Evolutionary conservation across 37 sponge, comb jelly and placozoan genomes (phyloP).

Genomic region (Lycopodina hypogea): DNA sequence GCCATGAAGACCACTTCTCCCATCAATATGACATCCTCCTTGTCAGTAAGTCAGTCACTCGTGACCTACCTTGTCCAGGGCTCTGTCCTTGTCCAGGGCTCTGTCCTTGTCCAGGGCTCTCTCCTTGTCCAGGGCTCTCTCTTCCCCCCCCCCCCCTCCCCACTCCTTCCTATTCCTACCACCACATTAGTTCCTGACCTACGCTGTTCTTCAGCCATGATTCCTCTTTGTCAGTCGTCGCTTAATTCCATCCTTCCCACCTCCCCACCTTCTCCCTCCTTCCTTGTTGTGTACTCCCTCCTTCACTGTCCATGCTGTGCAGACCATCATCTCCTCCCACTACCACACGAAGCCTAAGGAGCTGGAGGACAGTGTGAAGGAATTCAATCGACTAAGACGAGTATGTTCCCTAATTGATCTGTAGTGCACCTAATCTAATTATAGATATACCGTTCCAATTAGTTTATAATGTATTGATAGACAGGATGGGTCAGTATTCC

Average conservation of each 20-base stretch:
- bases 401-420: too few relatives aligned
- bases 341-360: constrained; percentile 41
- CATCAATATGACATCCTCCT: constrained; percentile 25
- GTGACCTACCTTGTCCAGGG: not conserved
- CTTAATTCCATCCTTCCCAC: not conserved
- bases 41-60: constrained; percentile 15
- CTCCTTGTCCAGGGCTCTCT: not conserved
- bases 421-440: too few relatives aligned
- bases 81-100: not conserved
- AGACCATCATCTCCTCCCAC: constrained; percentile 32
- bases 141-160: not conserved
- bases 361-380: constrained; percentile 30
- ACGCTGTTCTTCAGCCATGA: too few relatives aligned
- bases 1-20: constrained; percentile 46
- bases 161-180: not conserved
- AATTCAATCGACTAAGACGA: constrained; percentile 50
- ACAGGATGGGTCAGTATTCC: too few relatives aligned
- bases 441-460: too few relatives aligned
- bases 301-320: not conserved
- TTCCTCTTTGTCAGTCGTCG: not conserved
- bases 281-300: too few relatives aligned
- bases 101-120: not conserved
- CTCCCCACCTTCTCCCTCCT: not conserved
- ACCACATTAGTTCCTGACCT: too few relatives aligned
- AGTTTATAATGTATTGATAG: too few relatives aligned